Conservation (phyloP, 2,113 vertebrate species). For the Fukomys damarensis region DNA sequence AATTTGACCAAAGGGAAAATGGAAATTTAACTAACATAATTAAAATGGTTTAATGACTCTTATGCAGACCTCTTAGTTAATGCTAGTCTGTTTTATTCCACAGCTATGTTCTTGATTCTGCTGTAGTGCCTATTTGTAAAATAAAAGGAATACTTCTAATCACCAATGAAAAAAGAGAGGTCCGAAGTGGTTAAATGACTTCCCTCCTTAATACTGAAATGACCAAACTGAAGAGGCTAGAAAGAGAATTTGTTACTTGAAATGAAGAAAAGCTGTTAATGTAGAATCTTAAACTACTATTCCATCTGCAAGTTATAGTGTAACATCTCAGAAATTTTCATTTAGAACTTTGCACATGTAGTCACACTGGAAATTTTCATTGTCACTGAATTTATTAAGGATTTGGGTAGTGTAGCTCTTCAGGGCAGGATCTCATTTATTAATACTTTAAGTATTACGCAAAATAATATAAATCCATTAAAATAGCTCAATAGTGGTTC, state of each 20-base stretch:
- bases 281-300: conserved; percentile 52
- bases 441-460: conserved; percentile 40
- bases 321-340: conserved; percentile 65
- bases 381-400: conserved; percentile 37
- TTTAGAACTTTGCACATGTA: conserved; percentile 59
- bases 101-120: neutral
- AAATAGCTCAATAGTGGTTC: conserved; percentile 25
- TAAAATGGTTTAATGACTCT: neutral
- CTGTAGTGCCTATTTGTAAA: neutral
- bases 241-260: conserved; percentile 19
- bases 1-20: neutral
- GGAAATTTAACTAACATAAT: neutral
- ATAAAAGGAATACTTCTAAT: neutral
- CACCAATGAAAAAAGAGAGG: neutral
- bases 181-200: neutral
- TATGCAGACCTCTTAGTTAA: neutral
- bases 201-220: conserved; percentile 32
- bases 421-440: neutral
- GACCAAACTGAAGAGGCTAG: neutral
- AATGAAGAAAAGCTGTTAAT: conserved; percentile 56
- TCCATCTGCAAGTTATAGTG: conserved; percentile 43
- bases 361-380: conserved; percentile 44
- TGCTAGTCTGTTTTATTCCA: neutral
- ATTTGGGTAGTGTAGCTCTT: conserved; percentile 20
- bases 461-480: conserved; percentile 20